These are phyloP conservation scores for Megaceryle torquata DNA, from an alignment of 2,113 vertebrate genomes.

Conservation along the genomic window DNA sequence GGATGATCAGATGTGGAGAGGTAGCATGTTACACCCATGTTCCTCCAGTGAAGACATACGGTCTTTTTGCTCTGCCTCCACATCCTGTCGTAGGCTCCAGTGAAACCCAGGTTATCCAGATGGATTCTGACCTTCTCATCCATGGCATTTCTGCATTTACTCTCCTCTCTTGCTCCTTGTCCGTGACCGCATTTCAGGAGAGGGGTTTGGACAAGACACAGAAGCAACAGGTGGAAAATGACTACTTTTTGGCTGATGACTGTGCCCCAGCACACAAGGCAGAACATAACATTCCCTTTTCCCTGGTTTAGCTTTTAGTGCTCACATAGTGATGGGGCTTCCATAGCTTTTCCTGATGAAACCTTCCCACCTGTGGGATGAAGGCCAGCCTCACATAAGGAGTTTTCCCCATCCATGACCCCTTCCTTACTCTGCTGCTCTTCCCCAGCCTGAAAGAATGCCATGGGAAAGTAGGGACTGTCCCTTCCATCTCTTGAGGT, in stretches of 20 bases:
- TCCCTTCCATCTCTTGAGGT: neutral
- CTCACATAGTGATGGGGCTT: neutral
- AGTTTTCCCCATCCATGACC: neutral
- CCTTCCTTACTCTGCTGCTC: neutral
- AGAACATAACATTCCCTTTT: neutral
- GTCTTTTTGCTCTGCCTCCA: neutral
- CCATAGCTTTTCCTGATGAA: fast-evolving
- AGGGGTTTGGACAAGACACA: neutral
- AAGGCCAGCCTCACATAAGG: neutral
- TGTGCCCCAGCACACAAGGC: fast-evolving
- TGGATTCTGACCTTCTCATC: neutral
- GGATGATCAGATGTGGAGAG: neutral
- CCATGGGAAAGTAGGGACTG: neutral
- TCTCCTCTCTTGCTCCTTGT: fast-evolving
- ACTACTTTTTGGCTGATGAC: neutral
- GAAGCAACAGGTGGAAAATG: neutral
- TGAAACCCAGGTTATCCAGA: neutral
- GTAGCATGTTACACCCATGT: neutral
- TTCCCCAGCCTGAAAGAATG: neutral
- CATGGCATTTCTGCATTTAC: neutral
- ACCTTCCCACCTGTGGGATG: neutral
- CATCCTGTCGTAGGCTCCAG: neutral
- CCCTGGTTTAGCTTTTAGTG: neutral
- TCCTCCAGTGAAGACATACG: neutral
- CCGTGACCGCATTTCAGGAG: fast-evolving